Percentiles rank a stretch among this genome's conserved stretches.
Conservation (phyloP, 2,888 invertebrate species). For the Stegophylla sp. region DNA sequence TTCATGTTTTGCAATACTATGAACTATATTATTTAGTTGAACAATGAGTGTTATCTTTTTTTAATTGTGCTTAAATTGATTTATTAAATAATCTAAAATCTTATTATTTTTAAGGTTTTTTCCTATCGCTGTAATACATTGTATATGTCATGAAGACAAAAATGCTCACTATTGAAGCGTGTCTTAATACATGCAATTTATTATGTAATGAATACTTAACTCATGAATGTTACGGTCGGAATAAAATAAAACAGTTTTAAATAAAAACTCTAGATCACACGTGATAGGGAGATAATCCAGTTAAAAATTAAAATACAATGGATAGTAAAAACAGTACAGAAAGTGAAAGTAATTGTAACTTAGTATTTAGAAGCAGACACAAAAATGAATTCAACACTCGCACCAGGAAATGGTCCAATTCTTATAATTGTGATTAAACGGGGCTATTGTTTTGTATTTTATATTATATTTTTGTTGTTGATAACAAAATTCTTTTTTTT, state of each 20-base stretch:
- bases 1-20: background rate
- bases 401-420: constrained; percentile 49
- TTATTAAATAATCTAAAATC: background rate
- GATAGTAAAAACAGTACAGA: constrained; percentile 46
- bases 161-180: constrained; percentile 40
- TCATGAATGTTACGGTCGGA: constrained; percentile 46
- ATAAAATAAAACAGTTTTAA: constrained; percentile 53
- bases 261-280: constrained; percentile 51
- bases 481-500: constrained; percentile 28
- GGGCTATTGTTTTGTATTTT: constrained; percentile 49
- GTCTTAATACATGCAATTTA: constrained; percentile 33
- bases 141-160: constrained; percentile 13
- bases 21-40: too few species aligned
- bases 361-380: constrained; percentile 37
- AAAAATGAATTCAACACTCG: constrained; percentile 49
- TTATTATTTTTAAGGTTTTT: background rate
- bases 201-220: constrained; percentile 46
- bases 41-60: background rate
- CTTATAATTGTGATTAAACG: constrained; percentile 52
- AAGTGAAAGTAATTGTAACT: constrained; percentile 55
- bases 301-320: constrained; percentile 58
- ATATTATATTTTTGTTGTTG: constrained; percentile 26
- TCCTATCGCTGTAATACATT: background rate
- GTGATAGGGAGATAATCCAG: constrained; percentile 57
- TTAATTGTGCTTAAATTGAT: background rate